phyloP scores from a whole-genome alignment of 2,797 vertebrate species.

The Enteromius trimaculatus region DNA sequence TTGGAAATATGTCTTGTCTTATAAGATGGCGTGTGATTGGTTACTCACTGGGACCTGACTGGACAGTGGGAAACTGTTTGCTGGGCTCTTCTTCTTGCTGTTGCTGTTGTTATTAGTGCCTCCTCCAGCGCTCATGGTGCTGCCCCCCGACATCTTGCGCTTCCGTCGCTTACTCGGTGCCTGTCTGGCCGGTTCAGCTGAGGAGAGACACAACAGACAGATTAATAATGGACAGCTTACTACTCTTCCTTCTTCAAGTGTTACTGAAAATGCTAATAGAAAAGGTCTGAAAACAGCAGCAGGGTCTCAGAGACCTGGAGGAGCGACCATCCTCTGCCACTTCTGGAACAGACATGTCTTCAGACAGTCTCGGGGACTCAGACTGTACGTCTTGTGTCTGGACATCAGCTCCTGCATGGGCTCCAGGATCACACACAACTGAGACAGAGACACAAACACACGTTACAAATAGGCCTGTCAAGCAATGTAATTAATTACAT shows the following conservation, averaged over 20 bases:
- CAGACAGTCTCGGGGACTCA: slow-evolving; percentile 89
- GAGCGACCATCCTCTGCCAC: slow-evolving; percentile 91
- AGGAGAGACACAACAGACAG: neutral
- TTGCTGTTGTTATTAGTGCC: slow-evolving; percentile 93
- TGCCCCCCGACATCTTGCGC: slow-evolving; percentile 98
- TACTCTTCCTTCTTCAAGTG: no score
- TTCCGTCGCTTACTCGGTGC: slow-evolving; percentile 96
- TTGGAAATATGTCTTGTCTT: neutral
- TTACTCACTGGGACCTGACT: slow-evolving; percentile 99
- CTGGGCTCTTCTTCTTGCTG: slow-evolving; percentile 99
- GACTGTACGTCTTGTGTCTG: slow-evolving; percentile 90
- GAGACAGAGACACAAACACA: neutral
- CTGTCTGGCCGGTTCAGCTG: slow-evolving; percentile 97
- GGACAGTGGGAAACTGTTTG: slow-evolving; percentile 97
- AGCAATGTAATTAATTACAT: neutral
- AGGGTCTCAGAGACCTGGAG: slow-evolving; percentile 73
- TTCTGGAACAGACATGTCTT: slow-evolving; percentile 92
- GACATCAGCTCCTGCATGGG: slow-evolving; percentile 94
- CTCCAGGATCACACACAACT: slow-evolving; percentile 91
- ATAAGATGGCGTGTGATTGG: neutral
- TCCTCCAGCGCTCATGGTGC: slow-evolving; percentile 91
- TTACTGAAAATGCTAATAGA: no score
- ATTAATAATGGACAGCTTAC: no score
- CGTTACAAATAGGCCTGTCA: neutral
- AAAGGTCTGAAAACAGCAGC: no score